Evolutionary conservation across 2,113 vertebrate species (phyloP), one percentile per base, ranked within the genome.

Genomic region (Microtus ochrogaster): DNA sequence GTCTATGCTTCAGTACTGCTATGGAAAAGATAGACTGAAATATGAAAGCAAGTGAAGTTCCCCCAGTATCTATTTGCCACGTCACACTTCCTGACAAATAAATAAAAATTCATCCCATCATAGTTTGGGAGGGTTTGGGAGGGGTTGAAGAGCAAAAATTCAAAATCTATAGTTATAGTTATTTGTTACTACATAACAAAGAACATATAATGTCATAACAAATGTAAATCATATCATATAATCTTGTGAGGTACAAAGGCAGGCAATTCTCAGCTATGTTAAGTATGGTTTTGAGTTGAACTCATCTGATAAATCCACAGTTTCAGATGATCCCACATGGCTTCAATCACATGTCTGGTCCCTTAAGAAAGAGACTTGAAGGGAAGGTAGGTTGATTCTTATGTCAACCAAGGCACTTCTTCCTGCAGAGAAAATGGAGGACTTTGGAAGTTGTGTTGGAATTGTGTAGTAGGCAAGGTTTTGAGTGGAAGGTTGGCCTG

Each of bases 81-180:
- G 65, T 74, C 33, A 88, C 6, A 19, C 30, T 74, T 72, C 22
- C 70, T 49, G 78, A 77, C 3, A 39, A 58, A 58, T 3, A 66
- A 90, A 26, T 1, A 30, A 85, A 77, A 58, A 5, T 61, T n/a
- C 0, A 33, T 3, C 3, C 8, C 22, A 68, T 47, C 14, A 4
- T 79, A 5, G 19, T 19, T 58, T 58, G 33, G 3, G 4, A 24
- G 41, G 5, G 28, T 10, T 79, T 9, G 33, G 17, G 13, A 14
- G 39, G 1, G 44, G 0, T 8, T 41, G 7, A 41, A 22, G 36
- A 7, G 22, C 5, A 13, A 2, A 9, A 7, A 73, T 70, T 79
- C 63, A 83, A 87, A 66, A 0, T 19, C 73, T 77, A 82, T 17
- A 89, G 39, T 66, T 83, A 36, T 0, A 61, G 26, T 61, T 86